Base-by-base conservation (phyloP, 2,888 invertebrate genomes). In the Drosophila paracracens region DNA sequence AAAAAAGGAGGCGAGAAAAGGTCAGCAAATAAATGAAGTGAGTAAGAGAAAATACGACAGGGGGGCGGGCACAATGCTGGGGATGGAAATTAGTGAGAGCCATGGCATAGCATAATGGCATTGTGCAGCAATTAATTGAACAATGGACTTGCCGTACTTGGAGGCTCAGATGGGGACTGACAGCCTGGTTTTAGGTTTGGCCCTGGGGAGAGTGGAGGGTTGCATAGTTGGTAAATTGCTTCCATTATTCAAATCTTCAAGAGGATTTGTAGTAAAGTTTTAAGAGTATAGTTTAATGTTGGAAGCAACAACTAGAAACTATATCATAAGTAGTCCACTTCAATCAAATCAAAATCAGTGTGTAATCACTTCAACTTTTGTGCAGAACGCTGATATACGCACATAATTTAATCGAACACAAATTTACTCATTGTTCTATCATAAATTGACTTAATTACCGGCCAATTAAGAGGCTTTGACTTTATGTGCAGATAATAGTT, bases 81-180 rank as follows among this genome's bases (percentile, higher is more conserved):
- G 51, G 46, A 82, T 79, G 70, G 70, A 76, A 77, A 79, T 79
- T 71, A 75, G 70, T 80, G 58, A 64, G 66, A 59, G 86, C 48
- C 75, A 70, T 78, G 75, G 66, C 75, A 66, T 72, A 79, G 79
- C 70, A 88, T 88, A 83, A 83, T 89, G 76, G 80, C 89, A 89
- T 72, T 76, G 80, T 76, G 72, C 60, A 79, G 81, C 89, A 85
- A 86, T 85, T 90, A 90, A 85, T 89, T 74, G 87, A 75, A 90
- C 75, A 90, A 83, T 83, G 84, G 77, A 43, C 53, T 43, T 40
- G 50, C 31, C 36, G 50, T 25, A 21, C 7, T 33, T 43, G 21
- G 18, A 35, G 35, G 48, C 8, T 51, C 25, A n/a, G 51, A 46
- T 27, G 33, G 8, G 25, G 25, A 43, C 21, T 27, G 57, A 69